Conservation (phyloP, 1,140 invertebrate species). For the Nebria ingens region DNA sequence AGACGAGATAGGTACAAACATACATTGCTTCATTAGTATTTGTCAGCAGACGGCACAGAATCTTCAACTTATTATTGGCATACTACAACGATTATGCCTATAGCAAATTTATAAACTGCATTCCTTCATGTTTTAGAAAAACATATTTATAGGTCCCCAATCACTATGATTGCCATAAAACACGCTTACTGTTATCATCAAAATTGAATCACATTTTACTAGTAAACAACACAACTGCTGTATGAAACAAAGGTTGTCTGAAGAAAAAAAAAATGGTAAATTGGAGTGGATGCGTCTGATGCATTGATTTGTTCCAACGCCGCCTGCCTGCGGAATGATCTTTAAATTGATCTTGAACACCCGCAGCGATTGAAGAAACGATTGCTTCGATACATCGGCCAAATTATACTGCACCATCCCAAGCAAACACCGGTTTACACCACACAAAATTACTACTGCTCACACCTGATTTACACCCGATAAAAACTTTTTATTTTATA, state of each 20-base stretch:
- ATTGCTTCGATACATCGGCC: not conserved
- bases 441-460: not conserved
- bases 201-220: conserved; percentile 6
- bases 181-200: not conserved
- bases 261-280: not conserved
- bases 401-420: too few species aligned
- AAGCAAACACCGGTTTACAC: too few species aligned
- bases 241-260: not conserved
- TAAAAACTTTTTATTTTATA: too few species aligned
- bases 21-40: too few species aligned
- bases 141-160: too few species aligned
- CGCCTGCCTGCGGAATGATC: not conserved
- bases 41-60: not conserved
- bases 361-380: not conserved
- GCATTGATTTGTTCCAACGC: not conserved
- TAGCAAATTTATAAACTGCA: too few species aligned
- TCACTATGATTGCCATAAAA: conserved; percentile 1
- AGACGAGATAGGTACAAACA: too few species aligned
- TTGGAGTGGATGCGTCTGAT: not conserved
- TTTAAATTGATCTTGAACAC: conserved; percentile 9
- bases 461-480: too few species aligned
- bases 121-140: too few species aligned
- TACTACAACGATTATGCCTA: too few species aligned
- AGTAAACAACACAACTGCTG: not conserved
- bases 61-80: not conserved